phyloP scores from a whole-genome alignment of 2,113 vertebrate genomes.

The Rhinogobius similis region DNA sequence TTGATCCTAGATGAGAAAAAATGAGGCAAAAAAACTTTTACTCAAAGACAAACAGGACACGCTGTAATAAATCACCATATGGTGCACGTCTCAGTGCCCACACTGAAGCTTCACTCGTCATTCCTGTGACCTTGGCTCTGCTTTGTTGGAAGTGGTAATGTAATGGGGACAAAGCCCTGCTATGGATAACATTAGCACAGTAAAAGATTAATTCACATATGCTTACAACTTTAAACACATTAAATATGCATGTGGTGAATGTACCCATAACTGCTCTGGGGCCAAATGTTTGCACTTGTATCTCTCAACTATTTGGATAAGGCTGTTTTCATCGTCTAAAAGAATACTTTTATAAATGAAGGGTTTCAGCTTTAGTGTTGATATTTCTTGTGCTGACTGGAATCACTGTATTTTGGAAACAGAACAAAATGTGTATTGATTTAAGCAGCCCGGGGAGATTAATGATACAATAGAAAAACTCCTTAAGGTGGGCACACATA shows the following conservation, averaged over 20 bases:
- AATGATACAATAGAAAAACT: conserved; percentile 7
- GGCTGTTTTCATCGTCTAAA: not conserved
- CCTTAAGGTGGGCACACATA: conserved; percentile 4
- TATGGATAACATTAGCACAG: conserved; percentile 44
- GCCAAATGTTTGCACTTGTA: not conserved
- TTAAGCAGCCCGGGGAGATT: not conserved
- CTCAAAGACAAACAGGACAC: conserved; percentile 10
- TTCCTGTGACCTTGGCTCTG: conserved; percentile 17
- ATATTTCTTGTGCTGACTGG: not conserved
- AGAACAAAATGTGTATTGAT: not conserved
- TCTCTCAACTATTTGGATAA: not conserved
- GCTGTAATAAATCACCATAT: conserved; percentile 28
- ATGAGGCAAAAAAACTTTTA: conserved; percentile 23
- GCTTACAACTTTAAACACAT: not conserved
- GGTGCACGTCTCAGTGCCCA: conserved; percentile 3
- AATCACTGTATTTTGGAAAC: not conserved
- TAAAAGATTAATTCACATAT: not conserved
- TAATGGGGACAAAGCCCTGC: conserved; percentile 18
- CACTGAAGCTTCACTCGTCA: conserved; percentile 28
- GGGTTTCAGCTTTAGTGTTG: not conserved
- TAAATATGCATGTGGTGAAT: not conserved
- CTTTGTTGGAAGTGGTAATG: conserved; percentile 34
- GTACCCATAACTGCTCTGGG: not conserved
- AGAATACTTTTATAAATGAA: not conserved
- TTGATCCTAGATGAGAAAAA: not conserved